Evolutionary conservation across 2,888 invertebrate genomes (phyloP).

Genomic region (Ramazzottius varieornatus): DNA sequence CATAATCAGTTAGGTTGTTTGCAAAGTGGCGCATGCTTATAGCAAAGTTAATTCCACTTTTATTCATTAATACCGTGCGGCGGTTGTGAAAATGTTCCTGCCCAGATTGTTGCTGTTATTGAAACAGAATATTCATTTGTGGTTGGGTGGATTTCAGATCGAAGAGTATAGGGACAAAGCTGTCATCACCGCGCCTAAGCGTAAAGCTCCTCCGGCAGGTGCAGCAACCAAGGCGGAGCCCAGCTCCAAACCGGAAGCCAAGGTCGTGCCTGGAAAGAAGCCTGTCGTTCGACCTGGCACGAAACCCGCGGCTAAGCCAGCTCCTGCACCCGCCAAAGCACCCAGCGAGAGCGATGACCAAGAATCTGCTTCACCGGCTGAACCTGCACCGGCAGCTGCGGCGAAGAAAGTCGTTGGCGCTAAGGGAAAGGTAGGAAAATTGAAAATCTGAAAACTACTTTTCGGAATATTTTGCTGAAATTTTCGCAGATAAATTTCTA

Average conservation of each 20-base stretch:
- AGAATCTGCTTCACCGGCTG: constrained; percentile 17
- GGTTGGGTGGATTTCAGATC: too few relatives aligned
- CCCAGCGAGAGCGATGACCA: constrained; percentile 10
- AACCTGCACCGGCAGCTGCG: constrained; percentile 29
- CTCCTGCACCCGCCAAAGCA: constrained; percentile 10
- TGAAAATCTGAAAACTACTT: too few relatives aligned
- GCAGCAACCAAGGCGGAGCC: constrained; percentile 7
- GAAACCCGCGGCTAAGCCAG: constrained; percentile 5
- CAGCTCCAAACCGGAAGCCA: not conserved
- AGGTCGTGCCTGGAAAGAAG: constrained; percentile 5
- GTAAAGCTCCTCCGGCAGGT: constrained; percentile 9
- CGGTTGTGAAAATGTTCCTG: too few relatives aligned
- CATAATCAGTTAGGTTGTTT: too few relatives aligned
- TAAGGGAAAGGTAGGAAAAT: too few relatives aligned
- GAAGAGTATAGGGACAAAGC: constrained; percentile 81
- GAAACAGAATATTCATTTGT: too few relatives aligned
- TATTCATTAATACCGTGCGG: too few relatives aligned
- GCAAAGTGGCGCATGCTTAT: too few relatives aligned
- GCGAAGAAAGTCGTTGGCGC: constrained; percentile 30
- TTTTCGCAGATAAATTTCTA: not conserved
- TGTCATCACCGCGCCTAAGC: constrained; percentile 24
- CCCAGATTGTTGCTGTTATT: too few relatives aligned
- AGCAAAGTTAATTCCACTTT: too few relatives aligned
- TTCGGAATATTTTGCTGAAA: too few relatives aligned
- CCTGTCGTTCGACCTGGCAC: constrained; percentile 1